Evolutionary conservation across 2,888 invertebrate genomes (phyloP), one percentile per base, ranked within the genome.

Genomic region (Limnephilus rhombicus): DNA sequence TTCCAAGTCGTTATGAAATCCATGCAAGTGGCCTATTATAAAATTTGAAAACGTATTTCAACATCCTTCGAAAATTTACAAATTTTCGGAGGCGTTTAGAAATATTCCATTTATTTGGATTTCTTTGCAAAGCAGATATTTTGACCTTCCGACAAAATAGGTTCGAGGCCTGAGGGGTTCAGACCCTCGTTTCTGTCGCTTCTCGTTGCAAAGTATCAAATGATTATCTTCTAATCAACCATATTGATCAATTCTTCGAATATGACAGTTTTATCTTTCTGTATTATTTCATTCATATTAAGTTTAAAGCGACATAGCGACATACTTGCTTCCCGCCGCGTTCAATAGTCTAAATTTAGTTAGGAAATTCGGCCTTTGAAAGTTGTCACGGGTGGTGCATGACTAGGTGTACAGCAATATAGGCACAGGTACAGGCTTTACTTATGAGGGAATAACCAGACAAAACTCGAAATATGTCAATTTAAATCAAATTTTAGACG

Each of bases 321-420:
- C n/a, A n/a, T n/a, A n/a, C n/a, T n/a, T n/a, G 89, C 82, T 80
- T 89, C 81, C 85, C 85, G 45, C 53, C 90, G 82, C 86, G 49
- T 86, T 90, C 90, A 87, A 90, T 90, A 82, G 37, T 83, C 41
- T 86, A 90, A 92, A 90, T 90, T 90, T 90, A 87, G 82, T 86
- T 86, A 12, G 37, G 18, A 92, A 87, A 87, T 92, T 90, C 80
- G 80, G 80, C 91, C 37, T 92, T 92, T 90, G 29, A 92, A 90
- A 90, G 37, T 90, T 80, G 68, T 90, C 49, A 81, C 90, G 31
- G 31, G 81, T 80, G 81, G 49, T 88, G 87, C 88, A 88, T 18
- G 88, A 68, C 80, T 37, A 1, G 83, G 9, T 34, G 13, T 29
- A 68, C 13, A 4, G 11, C 18, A 15, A 24, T 80, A 34, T 68